Evolutionary conservation across 2,888 invertebrate genomes (phyloP), one percentile per base, ranked within the genome.

Genomic region (Myathropa florea): DNA sequence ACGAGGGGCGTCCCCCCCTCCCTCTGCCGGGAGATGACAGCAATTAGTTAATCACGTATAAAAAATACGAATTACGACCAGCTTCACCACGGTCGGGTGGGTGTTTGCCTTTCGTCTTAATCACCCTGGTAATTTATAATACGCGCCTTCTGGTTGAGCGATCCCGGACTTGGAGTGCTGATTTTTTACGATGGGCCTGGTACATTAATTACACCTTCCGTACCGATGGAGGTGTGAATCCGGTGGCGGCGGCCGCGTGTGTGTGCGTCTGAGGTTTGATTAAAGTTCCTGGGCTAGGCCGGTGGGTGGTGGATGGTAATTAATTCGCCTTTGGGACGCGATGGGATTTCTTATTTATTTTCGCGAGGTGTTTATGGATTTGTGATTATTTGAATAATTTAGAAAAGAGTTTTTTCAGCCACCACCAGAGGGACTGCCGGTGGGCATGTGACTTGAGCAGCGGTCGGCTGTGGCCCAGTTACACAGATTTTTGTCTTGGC

Each of bases 141-240:
- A 55, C 55, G 33, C 77, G 70, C 46, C 55, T 61, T 36, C 68
- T 53, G 53, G 53, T 68, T 65, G 21, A 36, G 23, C 33, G 12
- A 18, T n/a, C 18, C 23, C 71, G 18, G 61, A 9, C 46, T 63
- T 68, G 36, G 64, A 71, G 63, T 81, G 76, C 76, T 72, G 71
- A 72, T 80, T 77, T 76, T 77, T 81, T 84, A 59, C 55, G 46
- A 76, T 59, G 67, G 71, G 71, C 28, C 65, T 60, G 80, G 75
- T 71, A 81, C 81, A 85, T 81, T 85, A 81, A 85, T 85, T 85
- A 84, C 63, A 64, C 72, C 60, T 64, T 55, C 67, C 70, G 53
- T 46, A 61, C 55, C 61, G 64, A 30, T 30, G 60, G 55, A 28
- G 64, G 30, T 33, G 46, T 18, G 46, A 46, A 18, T 46, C 46